These are phyloP conservation scores for Atta texana DNA, from an alignment of 1,140 invertebrate species.

Conservation along the genomic window DNA sequence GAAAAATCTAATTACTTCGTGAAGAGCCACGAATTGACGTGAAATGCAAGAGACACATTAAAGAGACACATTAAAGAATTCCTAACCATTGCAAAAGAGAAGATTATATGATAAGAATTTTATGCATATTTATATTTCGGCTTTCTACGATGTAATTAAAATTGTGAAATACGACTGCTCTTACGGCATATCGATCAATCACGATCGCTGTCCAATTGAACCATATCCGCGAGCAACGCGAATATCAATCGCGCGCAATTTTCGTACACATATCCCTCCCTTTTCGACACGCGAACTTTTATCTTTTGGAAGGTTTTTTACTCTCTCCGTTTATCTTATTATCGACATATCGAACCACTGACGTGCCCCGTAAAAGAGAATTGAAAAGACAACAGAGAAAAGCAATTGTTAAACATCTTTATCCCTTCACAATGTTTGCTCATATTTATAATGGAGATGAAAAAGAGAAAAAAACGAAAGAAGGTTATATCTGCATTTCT, in stretches of 20 bases:
- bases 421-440: constrained; percentile 16
- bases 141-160: constrained; percentile 62
- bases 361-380: constrained; percentile 18
- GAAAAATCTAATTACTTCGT: constrained; percentile 17
- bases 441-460: constrained; percentile 23
- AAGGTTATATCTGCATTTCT: constrained; percentile 24
- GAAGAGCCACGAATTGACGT: neutral
- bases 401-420: constrained; percentile 21
- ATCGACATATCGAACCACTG: constrained; percentile 69
- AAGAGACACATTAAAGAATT: neutral
- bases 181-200: constrained; percentile 59
- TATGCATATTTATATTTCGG: constrained; percentile 35
- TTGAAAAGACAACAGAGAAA: neutral
- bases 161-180: constrained; percentile 21
- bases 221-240: constrained; percentile 47
- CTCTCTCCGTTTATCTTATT: constrained; percentile 46
- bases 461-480: neutral
- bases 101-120: neutral
- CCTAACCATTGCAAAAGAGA: neutral
- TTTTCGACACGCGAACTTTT: constrained; percentile 65
- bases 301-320: constrained; percentile 65
- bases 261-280: constrained; percentile 67
- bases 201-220: constrained; percentile 44
- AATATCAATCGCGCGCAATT: constrained; percentile 70
- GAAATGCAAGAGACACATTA: neutral